A percentile compares a stretch with the other conserved stretches of the same genome.
Evolutionary conservation across 2,888 invertebrate genomes (phyloP).

Genomic region (Leucozona laternaria): DNA sequence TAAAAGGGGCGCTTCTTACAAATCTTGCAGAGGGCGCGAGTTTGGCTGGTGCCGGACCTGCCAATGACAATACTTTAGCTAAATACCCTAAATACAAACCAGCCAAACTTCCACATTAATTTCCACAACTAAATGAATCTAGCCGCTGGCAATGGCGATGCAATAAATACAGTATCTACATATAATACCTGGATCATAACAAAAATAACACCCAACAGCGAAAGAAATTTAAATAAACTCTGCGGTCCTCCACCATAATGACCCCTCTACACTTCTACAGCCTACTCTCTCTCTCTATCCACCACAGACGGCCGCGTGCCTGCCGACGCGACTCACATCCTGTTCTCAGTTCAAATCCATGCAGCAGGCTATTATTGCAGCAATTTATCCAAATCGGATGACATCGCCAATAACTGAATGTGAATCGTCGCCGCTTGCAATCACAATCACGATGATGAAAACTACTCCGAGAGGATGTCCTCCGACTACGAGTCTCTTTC

Average conservation of each 20-base stretch:
- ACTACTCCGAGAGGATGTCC: slow-evolving; percentile 52
- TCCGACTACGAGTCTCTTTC: background rate
- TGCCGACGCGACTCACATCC: background rate
- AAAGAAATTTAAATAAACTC: slow-evolving; percentile 53
- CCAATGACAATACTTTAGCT: too few relatives aligned
- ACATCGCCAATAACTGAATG: slow-evolving; percentile 41
- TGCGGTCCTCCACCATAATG: slow-evolving; percentile 54
- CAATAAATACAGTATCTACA: slow-evolving; percentile 16
- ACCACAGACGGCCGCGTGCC: background rate
- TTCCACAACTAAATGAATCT: too few relatives aligned
- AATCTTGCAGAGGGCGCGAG: too few relatives aligned
- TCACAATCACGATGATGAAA: slow-evolving; percentile 48
- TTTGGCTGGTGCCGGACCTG: too few relatives aligned
- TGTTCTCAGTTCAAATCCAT: background rate
- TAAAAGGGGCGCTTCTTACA: too few relatives aligned
- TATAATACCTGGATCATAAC: slow-evolving; percentile 41
- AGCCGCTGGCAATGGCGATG: too few relatives aligned
- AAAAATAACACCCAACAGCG: slow-evolving; percentile 8
- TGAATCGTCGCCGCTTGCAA: slow-evolving; percentile 53
- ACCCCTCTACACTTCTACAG: background rate
- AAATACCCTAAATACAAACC: too few relatives aligned
- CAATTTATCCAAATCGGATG: slow-evolving; percentile 64
- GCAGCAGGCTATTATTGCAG: slow-evolving; percentile 28
- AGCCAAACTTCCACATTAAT: too few relatives aligned
- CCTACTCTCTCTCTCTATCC: background rate